Evolutionary conservation across 2,113 vertebrate genomes (phyloP).

Genomic region (Ceyx melanurus): DNA sequence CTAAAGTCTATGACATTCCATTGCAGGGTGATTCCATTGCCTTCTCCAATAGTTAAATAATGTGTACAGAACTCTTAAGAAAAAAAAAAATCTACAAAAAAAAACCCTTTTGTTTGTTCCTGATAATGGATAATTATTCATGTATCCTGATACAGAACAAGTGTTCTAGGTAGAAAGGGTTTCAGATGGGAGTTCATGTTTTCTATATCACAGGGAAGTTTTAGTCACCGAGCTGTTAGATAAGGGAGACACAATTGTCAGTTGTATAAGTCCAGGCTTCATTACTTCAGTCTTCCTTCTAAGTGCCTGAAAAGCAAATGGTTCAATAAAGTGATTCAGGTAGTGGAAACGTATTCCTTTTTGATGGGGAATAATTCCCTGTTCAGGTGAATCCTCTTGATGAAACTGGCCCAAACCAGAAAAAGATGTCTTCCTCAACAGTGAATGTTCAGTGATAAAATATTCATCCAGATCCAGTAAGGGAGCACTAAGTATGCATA

Average conservation of each 20-base stretch:
- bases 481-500: background rate
- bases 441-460: background rate
- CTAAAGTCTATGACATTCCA: background rate
- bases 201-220: background rate
- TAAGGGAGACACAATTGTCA: background rate
- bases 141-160: background rate
- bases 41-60: background rate
- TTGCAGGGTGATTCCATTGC: background rate
- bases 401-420: background rate
- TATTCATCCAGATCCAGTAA: background rate
- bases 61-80: background rate
- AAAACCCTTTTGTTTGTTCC: accelerated
- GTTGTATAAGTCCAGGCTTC: background rate
- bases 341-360: background rate
- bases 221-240: background rate
- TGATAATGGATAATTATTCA: accelerated
- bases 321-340: background rate
- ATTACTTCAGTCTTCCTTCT: background rate
- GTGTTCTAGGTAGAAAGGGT: background rate
- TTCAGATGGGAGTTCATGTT: background rate
- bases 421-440: background rate
- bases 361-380: background rate
- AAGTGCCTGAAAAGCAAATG: background rate
- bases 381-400: background rate
- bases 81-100: background rate